Conservation (phyloP, 2,888 invertebrate genomes). For the Pandemis heparana region DNA sequence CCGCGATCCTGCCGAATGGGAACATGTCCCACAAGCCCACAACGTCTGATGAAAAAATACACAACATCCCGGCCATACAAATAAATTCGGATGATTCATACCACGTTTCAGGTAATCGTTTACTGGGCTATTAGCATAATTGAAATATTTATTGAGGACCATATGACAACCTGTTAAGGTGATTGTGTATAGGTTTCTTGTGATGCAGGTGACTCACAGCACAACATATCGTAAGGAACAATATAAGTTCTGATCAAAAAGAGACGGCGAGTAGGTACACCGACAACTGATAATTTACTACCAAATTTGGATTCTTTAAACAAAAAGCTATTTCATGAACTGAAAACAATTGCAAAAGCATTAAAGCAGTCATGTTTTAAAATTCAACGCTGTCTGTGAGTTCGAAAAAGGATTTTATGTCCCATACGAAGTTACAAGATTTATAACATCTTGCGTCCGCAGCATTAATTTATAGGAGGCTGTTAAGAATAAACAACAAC, state of each 20-base stretch:
- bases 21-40: constrained; percentile 31
- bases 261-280: constrained; percentile 52
- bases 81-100: constrained; percentile 58
- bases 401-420: constrained; percentile 54
- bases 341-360: constrained; percentile 58
- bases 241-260: constrained; percentile 52
- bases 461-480: constrained; percentile 44
- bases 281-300: constrained; percentile 60
- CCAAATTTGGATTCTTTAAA: constrained; percentile 59
- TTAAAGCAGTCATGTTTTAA: constrained; percentile 48
- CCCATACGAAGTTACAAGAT: constrained; percentile 53
- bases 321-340: constrained; percentile 62
- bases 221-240: constrained; percentile 56
- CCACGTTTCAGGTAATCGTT: constrained; percentile 59
- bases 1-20: constrained; percentile 59
- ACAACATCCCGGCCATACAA: constrained; percentile 50
- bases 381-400: constrained; percentile 18
- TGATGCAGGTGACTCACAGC: constrained; percentile 61
- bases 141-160: constrained; percentile 62
- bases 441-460: constrained; percentile 63
- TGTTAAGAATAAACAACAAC: constrained; percentile 30
- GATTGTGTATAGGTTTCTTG: constrained; percentile 46
- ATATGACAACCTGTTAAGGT: constrained; percentile 48
- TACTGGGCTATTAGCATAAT: constrained; percentile 58
- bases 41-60: constrained; percentile 29